Evolutionary conservation across 2,113 vertebrate species (phyloP), one percentile per base, ranked within the genome.

Genomic region (Triplophysa tibetana): DNA sequence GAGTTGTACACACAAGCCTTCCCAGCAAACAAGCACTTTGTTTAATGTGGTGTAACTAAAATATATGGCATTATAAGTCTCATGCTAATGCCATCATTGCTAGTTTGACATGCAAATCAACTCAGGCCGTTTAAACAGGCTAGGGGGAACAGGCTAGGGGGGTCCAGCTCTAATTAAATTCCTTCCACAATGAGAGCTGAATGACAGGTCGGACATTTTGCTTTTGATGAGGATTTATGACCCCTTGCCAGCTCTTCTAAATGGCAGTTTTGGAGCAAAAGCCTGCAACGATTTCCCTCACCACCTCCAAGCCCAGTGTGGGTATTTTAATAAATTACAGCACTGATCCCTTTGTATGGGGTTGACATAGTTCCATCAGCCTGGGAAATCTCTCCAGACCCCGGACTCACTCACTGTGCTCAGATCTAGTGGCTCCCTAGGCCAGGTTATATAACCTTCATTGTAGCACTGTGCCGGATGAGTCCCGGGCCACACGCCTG

Each of bases 151-250:
- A 90, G 89, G 88, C 88, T 11, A 45, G 43, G 84, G 88, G 89
- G 87, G 86, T 90, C 89, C 85, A 84, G 85, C 87, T 88, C 89
- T 90, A 91, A 92, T 92, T 92, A 91, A 90, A 92, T 89, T 90
- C 86, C 87, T 90, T 90, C 91, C 90, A 89, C 81, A 19, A 77
- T 80, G 81, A 86, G 88, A 86, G 85, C 63, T 69, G 81, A 84
- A 87, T 90, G 85, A 87, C 89, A 90, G 90, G 91, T 88, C 86
- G 89, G 91, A 91, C 89, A 87, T 89, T 88, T 86, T 86, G 86
- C 87, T 89, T 87, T 88, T 91, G 90, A 93, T 91, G 91, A 92
- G 90, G 89, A 93, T 92, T 91, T 92, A 91, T 91, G 91, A 91
- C 91, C 91, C 84, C 76, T 88, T 91, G 92, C 87, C 91, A 92